Base-by-base conservation (phyloP, 1,140 invertebrate genomes). In the Ectropis grisescens region DNA sequence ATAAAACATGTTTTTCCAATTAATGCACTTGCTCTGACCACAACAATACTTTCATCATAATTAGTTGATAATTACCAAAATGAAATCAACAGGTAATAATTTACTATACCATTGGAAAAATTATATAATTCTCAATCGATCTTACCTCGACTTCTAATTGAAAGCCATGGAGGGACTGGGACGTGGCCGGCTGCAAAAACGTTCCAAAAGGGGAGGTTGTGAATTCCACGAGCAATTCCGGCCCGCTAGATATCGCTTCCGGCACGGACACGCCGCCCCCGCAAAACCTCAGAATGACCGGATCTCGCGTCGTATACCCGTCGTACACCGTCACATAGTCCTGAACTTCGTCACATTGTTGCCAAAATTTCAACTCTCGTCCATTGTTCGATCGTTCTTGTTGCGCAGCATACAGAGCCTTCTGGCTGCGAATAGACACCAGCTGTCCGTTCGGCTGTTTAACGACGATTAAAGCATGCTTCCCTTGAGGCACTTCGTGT, bases 251-350 rank as follows among this genome's bases (percentile, higher is more conserved):
- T 37, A 91, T 87, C 9, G 91, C 88, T 56, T 91, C 88, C 1
- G 93, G 93, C 14, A 95, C 89, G 0, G 91, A 85, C 51, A 92
- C 89, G 22, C 93, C 94, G 19, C 90, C 90, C 1, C 94, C 94
- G 60, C 94, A 97, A 69, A 96, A 95, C 76, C 93, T 93, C 41
- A 95, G 79, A 44, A 96, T 90, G 37, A 95, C 88, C 2, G 93
- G 92, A 72, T 95, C 93, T 48, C 92, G 85, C 3, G 93, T 94
- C 33, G 92, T 95, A 56, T 94, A 94, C 22, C 94, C 93, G 61
- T 96, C 94, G 79, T 95, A 96, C 16, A 96, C 89, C 2, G 92
- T 94, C 33, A 95, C 91, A 75, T 93, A 94, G 74, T 95, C 93
- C 71, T 92, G 85, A 22, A 94, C 91, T 61, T 93, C 88, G 58